phyloP scores from a whole-genome alignment of 2,113 vertebrate species.

The Cichladusa arquata region DNA sequence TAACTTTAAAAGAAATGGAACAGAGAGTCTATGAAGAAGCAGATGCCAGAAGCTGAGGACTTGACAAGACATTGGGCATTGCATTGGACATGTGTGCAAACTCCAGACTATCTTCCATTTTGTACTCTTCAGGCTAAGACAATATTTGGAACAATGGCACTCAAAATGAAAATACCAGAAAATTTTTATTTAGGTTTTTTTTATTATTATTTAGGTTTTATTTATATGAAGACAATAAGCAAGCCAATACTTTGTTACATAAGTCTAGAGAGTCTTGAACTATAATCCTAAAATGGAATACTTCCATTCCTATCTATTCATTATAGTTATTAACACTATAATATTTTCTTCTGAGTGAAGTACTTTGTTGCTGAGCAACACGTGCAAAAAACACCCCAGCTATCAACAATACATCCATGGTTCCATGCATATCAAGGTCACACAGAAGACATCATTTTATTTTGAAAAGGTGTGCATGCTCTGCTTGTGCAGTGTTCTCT shows the following conservation, averaged over 20 bases:
- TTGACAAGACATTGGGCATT: background rate
- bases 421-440: background rate
- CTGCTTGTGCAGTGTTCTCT: accelerated
- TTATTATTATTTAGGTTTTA: background rate
- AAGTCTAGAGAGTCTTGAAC: background rate
- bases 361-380: background rate
- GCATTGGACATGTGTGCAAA: background rate
- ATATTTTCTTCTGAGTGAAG: background rate
- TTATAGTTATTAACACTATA: background rate
- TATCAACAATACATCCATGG: background rate
- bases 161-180: background rate
- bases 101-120: background rate
- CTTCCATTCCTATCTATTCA: background rate
- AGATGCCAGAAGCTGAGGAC: background rate
- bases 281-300: background rate
- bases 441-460: background rate
- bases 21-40: background rate
- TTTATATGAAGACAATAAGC: background rate
- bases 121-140: background rate
- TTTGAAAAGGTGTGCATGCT: background rate
- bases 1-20: background rate
- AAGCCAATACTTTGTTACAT: background rate
- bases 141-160: background rate
- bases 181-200: background rate
- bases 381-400: accelerated